Percentiles rank a stretch among this genome's conserved stretches.
phyloP scores from a whole-genome alignment of 2,888 invertebrate genomes.

The Argyresthia goedartella region DNA sequence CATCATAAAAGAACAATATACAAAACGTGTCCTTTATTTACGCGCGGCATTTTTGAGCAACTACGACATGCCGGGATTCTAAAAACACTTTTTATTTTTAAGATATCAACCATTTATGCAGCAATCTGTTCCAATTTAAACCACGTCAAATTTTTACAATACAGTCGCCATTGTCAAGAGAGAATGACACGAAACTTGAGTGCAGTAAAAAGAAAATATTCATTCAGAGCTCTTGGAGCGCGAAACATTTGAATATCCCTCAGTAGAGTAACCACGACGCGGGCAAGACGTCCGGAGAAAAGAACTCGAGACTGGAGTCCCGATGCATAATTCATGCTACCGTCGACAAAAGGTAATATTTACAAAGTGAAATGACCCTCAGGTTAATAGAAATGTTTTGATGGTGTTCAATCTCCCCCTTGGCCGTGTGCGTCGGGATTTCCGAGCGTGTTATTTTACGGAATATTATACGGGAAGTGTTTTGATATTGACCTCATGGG shows the following conservation, averaged over 20 bases:
- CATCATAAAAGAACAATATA: slow-evolving; percentile 4
- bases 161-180: too few relatives aligned
- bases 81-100: neutral
- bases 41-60: slow-evolving; percentile 8
- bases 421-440: neutral
- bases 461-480: neutral
- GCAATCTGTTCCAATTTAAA: too few relatives aligned
- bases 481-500: neutral
- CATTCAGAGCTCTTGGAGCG: slow-evolving; percentile 26
- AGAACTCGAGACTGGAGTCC: neutral
- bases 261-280: neutral
- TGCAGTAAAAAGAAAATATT: slow-evolving; percentile 13
- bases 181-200: too few relatives aligned
- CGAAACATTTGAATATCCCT: slow-evolving; percentile 1
- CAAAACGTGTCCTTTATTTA: slow-evolving; percentile 1
- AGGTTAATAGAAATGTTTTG: slow-evolving; percentile 47
- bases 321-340: slow-evolving; percentile 39
- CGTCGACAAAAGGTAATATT: slow-evolving; percentile 28
- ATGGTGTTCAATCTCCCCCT: slow-evolving; percentile 8
- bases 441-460: neutral
- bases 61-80: slow-evolving; percentile 10
- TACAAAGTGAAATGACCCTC: slow-evolving; percentile 43
- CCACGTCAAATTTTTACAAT: too few relatives aligned
- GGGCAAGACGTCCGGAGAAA: neutral
- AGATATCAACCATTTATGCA: too few relatives aligned